These are phyloP conservation scores for Dolomedes plantarius DNA, from an alignment of 2,888 invertebrate species.

Conservation along the genomic window DNA sequence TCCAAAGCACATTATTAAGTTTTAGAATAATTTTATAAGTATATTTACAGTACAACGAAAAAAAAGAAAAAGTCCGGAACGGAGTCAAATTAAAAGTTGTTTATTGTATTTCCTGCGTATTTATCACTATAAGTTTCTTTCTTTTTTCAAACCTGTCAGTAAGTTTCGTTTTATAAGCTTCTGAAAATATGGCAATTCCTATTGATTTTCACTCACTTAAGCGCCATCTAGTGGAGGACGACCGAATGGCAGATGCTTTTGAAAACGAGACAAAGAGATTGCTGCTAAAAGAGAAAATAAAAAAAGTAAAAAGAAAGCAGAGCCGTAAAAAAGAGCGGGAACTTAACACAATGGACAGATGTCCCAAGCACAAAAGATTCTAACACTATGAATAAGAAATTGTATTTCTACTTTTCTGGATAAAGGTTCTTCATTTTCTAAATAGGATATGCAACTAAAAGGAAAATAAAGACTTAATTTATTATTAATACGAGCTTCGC, in stretches of 20 bases:
- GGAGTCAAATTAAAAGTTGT: no score
- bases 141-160: neutral
- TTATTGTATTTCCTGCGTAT: no score
- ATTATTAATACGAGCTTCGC: slow-evolving; percentile 42
- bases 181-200: slow-evolving; percentile 29
- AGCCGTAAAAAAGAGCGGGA: slow-evolving; percentile 29
- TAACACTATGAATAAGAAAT: slow-evolving; percentile 62
- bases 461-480: slow-evolving; percentile 60
- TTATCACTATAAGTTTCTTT: no score
- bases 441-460: slow-evolving; percentile 55
- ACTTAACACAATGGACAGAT: slow-evolving; percentile 56
- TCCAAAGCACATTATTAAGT: no score
- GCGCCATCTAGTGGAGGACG: slow-evolving; percentile 19
- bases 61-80: no score
- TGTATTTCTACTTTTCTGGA: slow-evolving; percentile 41
- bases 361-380: slow-evolving; percentile 53
- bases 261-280: slow-evolving; percentile 47
- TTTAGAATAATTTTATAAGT: no score
- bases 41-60: no score
- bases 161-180: slow-evolving; percentile 24
- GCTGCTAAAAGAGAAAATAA: slow-evolving; percentile 26
- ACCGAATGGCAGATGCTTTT: slow-evolving; percentile 24
- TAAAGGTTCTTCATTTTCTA: slow-evolving; percentile 44
- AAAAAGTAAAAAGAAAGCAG: slow-evolving; percentile 21
- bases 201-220: slow-evolving; percentile 35